These are phyloP conservation scores for Eptatretus atami DNA, from an alignment of 2,797 vertebrate genomes.

Conservation along the genomic window DNA sequence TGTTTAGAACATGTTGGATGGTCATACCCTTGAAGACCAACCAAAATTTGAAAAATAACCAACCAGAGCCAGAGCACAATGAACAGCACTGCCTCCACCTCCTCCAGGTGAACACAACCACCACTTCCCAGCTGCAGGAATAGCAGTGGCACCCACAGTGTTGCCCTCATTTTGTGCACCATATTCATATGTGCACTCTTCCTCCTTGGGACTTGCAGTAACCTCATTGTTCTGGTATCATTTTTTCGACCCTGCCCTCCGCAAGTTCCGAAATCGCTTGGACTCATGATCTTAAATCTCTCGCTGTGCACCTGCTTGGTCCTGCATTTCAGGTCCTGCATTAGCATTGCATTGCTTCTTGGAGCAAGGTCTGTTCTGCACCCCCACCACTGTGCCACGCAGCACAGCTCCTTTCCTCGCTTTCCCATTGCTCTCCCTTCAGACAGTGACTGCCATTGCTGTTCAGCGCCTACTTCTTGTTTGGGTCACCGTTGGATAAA, in stretches of 20 bases:
- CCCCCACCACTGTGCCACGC: conserved; percentile 62
- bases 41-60: too few relatives aligned
- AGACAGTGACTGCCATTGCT: conserved; percentile 70
- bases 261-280: conserved; percentile 82
- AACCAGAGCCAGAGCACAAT: too few relatives aligned
- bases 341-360: conserved; percentile 53
- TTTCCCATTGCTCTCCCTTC: conserved; percentile 83
- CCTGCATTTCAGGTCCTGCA: conserved; percentile 62
- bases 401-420: conserved; percentile 61
- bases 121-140: too few relatives aligned
- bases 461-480: conserved; percentile 61
- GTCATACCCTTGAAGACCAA: too few relatives aligned
- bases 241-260: conserved; percentile 76
- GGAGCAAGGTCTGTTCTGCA: conserved; percentile 22
- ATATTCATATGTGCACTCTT: conserved; percentile 48
- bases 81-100: too few relatives aligned
- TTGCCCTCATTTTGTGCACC: conserved; percentile 19
- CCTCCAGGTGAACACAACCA: too few relatives aligned
- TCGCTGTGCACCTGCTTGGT: conserved; percentile 79
- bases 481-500: conserved; percentile 42
- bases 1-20: too few relatives aligned
- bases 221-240: conserved; percentile 68
- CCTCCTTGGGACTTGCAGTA: conserved; percentile 70
- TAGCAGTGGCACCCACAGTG: too few relatives aligned
- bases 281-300: conserved; percentile 85